Percentiles rank a stretch among this genome's conserved stretches.
Evolutionary conservation across 2,113 vertebrate genomes (phyloP).

Genomic region (Opisthocomus hoazin): DNA sequence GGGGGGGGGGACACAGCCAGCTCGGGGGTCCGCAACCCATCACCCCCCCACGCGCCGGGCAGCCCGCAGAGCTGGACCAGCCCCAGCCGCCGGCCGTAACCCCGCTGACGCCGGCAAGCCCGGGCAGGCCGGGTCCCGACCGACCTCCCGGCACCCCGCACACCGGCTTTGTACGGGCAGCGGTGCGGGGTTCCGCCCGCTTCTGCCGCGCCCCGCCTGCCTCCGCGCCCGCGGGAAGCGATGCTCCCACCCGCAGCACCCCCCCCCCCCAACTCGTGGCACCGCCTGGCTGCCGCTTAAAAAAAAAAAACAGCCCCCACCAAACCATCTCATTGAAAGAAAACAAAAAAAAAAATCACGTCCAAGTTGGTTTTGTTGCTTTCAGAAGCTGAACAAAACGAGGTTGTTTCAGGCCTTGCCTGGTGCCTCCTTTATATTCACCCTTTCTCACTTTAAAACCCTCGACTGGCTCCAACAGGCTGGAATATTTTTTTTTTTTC

Average conservation of each 20-base stretch:
- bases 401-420: constrained; percentile 13
- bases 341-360: background rate
- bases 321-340: background rate
- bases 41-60: background rate
- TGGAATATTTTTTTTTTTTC: constrained; percentile 27
- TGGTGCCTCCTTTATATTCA: constrained; percentile 36
- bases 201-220: background rate
- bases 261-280: no score
- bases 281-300: background rate
- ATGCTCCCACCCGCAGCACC: background rate
- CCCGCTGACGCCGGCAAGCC: constrained; percentile 47
- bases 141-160: background rate
- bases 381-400: constrained; percentile 42
- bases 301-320: background rate
- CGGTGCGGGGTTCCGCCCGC: background rate
- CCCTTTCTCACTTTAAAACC: background rate
- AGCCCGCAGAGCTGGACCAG: background rate
- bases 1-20: background rate
- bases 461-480: background rate
- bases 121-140: constrained; percentile 50
- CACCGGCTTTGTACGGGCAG: background rate
- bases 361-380: constrained; percentile 16
- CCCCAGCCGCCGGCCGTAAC: background rate
- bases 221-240: fast-evolving
- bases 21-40: fast-evolving